These are phyloP conservation scores for Cebidichthys violaceus DNA, from an alignment of 2,113 vertebrate species.

Conservation along the genomic window DNA sequence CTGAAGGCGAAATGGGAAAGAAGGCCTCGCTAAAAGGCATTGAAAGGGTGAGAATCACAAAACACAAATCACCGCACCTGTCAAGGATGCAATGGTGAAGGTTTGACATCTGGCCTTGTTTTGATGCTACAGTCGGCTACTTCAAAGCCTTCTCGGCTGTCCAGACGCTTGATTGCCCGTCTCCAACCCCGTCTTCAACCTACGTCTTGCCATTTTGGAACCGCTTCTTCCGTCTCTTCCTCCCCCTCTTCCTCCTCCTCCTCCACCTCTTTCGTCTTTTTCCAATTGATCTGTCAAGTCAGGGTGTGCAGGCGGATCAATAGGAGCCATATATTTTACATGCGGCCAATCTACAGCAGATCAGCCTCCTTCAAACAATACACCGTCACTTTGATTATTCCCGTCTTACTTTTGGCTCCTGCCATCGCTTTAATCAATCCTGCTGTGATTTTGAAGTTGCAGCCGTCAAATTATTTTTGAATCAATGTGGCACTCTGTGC, in stretches of 20 bases:
- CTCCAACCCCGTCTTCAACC: constrained; percentile 17
- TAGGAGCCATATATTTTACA: constrained; percentile 54
- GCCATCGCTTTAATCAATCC: constrained; percentile 63
- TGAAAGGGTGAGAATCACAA: constrained; percentile 54
- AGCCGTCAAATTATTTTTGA: constrained; percentile 57
- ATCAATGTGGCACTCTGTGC: constrained; percentile 50
- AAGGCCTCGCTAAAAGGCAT: constrained; percentile 66
- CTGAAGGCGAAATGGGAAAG: constrained; percentile 63
- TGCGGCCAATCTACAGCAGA: constrained; percentile 50
- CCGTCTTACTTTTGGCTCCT: constrained; percentile 26
- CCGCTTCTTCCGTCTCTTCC: background rate
- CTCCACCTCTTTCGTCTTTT: constrained; percentile 4
- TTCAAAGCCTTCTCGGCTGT: constrained; percentile 30
- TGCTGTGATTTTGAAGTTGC: constrained; percentile 46
- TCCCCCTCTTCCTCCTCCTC: background rate
- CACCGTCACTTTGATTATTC: constrained; percentile 49
- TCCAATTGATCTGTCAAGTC: constrained; percentile 66
- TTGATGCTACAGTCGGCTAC: constrained; percentile 21
- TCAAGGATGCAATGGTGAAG: constrained; percentile 46
- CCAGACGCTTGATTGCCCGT: constrained; percentile 32
- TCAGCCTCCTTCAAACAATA: constrained; percentile 21
- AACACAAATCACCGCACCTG: constrained; percentile 68
- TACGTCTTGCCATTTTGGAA: background rate
- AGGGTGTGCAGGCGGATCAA: constrained; percentile 53
- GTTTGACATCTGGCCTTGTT: constrained; percentile 54